Percentiles rank a stretch among this genome's conserved stretches.
Evolutionary conservation across 2,888 invertebrate genomes (phyloP).

Genomic region (Nipponacmea schrenckii): DNA sequence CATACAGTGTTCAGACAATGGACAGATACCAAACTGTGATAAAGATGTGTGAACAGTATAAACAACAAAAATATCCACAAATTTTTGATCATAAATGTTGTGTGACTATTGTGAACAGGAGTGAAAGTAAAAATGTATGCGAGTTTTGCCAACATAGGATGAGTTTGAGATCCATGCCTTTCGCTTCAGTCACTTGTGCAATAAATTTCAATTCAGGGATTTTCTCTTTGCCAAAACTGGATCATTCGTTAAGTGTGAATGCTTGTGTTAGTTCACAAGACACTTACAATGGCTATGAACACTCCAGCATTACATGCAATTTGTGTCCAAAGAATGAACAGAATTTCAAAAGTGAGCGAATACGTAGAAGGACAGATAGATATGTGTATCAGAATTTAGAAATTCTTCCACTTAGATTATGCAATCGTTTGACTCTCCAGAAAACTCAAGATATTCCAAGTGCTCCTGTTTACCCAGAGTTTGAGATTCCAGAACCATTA

Average conservation of each 20-base stretch:
- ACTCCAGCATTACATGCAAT: slow-evolving; percentile 49
- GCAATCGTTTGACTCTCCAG: slow-evolving; percentile 44
- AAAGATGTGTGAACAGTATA: slow-evolving; percentile 17
- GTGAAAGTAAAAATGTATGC: slow-evolving; percentile 33
- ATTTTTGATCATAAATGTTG: slow-evolving; percentile 38
- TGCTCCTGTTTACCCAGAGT: neutral
- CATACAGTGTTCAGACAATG: slow-evolving; percentile 17
- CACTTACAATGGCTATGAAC: slow-evolving; percentile 50
- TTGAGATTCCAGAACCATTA: slow-evolving; percentile 28
- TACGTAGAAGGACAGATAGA: slow-evolving; percentile 41
- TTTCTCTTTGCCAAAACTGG: neutral
- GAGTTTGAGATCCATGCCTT: slow-evolving; percentile 1
- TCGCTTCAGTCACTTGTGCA: slow-evolving; percentile 11
- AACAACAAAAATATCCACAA: neutral
- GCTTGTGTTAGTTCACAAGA: slow-evolving; percentile 43
- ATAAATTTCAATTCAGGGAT: neutral
- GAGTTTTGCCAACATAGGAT: slow-evolving; percentile 41
- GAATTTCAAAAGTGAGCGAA: slow-evolving; percentile 14
- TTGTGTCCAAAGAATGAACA: slow-evolving; percentile 26
- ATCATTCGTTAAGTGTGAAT: slow-evolving; percentile 21
- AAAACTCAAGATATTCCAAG: slow-evolving; percentile 37
- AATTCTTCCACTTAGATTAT: slow-evolving; percentile 36
- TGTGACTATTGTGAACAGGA: slow-evolving; percentile 33
- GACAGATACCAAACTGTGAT: slow-evolving; percentile 21
- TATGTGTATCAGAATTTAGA: slow-evolving; percentile 43